Evolutionary conservation across 1,140 invertebrate species (phyloP), one percentile per base, ranked within the genome.

Genomic region (Tetramorium parvispinum): DNA sequence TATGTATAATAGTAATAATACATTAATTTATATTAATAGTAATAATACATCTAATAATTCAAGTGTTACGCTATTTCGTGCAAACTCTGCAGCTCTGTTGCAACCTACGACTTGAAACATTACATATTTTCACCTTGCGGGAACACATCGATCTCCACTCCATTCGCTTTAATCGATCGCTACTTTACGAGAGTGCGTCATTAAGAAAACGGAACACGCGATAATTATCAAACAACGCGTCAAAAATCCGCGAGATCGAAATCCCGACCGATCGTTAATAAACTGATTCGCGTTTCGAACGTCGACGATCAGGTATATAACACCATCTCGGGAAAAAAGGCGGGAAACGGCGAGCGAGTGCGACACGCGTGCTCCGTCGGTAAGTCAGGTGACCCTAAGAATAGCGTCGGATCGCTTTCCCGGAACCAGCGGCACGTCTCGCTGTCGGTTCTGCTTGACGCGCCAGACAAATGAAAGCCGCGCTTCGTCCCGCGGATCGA

Each of bases 261-360:
- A 13, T 4, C 1, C 18, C 18, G 13, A 57, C 16, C 32, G 37
- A 61, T n/a, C 0, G n/a, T 27, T 13, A 7, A 77, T n/a, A 61
- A 43, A 68, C 51, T 13, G n/a, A n/a, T 1, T 81, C 32, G 18
- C 6, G 27, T 70, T 51, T 70, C n/a, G 6, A 43, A 13, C n/a
- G 16, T 57, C n/a, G 1, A 0, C 46, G 13, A 5, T 18, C 0
- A 32, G 43, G 4, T 6, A n/a, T 1, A 0, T 8, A 49, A 4
- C 40, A 7, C 68, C 79, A 83, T 83, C 79, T 83, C 21, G 40
- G 18, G 40, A 24, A 46, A 49, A 68, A 49, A 49, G 65, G 53
- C 16, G 40, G n/a, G 40, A 59, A 75, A 73, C 40, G 49, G 0
- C n/a, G 0, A 2, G 37, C 27, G 32, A 18, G 6, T 4, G 37